Evolutionary conservation across 2,113 vertebrate genomes (phyloP), one percentile per base, ranked within the genome.

Genomic region (Danionella cerebrum): DNA sequence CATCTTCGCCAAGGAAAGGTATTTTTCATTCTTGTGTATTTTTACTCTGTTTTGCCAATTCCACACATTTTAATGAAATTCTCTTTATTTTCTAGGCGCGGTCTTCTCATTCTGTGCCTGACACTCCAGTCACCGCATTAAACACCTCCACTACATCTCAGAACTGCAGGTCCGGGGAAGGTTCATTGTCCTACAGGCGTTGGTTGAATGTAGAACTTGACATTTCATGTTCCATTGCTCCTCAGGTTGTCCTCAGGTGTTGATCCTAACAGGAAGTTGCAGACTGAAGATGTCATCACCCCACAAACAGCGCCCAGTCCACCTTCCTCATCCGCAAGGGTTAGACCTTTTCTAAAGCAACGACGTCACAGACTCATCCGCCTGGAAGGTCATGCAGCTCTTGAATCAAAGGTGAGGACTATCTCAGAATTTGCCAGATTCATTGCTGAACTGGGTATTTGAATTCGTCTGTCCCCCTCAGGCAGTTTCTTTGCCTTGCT

Each of bases 1-100:
- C 74, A 71, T 36, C 83, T 84, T 52, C 64, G 73, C 47, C 78
- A 80, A 65, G 76, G 62, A 63, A 86, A 89, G 85, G 84, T 86
- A 76, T 31, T 38, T 16, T 45, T 8, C 58, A n/a, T 51, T 13
- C 10, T 13, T 2, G 1, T 66, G 3, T 27, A 5, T 22, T 16
- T 27, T n/a, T 27, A 5, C 13, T 13, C 3, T 2, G 4, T 22
- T 35, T n/a, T n/a, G n/a, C n/a, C n/a, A n/a, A n/a, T n/a, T n/a
- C n/a, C n/a, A n/a, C n/a, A n/a, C n/a, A n/a, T n/a, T n/a, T n/a
- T n/a, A n/a, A n/a, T n/a, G n/a, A n/a, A n/a, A n/a, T n/a, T n/a
- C n/a, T n/a, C 2, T 7, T 11, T 67, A 67, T 48, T 4, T 2
- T 54, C 11, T 39, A 72, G 65, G 38, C 42, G n/a, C 58, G 66